These are phyloP conservation scores for Neomonachus schauinslandi DNA, from an alignment of 2,113 vertebrate genomes.

Conservation along the genomic window DNA sequence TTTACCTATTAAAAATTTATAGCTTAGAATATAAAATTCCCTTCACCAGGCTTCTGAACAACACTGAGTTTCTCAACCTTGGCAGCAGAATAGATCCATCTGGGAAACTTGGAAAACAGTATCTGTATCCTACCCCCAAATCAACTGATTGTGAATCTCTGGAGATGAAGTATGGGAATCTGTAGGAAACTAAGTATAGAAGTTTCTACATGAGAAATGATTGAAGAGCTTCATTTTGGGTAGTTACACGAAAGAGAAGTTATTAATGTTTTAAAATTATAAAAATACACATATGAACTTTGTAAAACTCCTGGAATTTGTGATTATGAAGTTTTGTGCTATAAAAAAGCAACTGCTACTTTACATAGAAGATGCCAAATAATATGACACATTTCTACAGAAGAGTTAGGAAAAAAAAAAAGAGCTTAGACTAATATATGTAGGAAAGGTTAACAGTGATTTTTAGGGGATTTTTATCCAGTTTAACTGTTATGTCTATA, in stretches of 20 bases:
- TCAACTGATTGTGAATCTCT: not conserved
- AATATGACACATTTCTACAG: not conserved
- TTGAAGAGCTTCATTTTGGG: not conserved
- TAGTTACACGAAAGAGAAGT: not conserved
- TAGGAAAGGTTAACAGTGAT: not conserved
- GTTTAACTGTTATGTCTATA: not conserved
- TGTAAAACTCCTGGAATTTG: not conserved
- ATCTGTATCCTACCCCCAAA: not conserved
- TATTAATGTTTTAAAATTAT: not conserved
- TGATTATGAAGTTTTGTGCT: not conserved
- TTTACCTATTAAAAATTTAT: constrained; percentile 4
- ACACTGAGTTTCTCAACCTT: not conserved
- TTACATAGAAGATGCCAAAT: not conserved
- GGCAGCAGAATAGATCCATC: not conserved
- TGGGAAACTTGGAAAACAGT: not conserved
- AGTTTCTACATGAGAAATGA: not conserved
- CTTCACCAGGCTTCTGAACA: not conserved
- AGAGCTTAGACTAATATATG: not conserved
- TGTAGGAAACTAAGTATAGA: not conserved
- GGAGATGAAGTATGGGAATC: not conserved
- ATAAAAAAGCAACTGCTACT: not conserved
- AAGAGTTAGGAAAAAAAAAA: not conserved
- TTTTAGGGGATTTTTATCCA: not conserved
- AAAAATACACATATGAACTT: not conserved
- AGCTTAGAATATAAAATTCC: not conserved